A percentile compares a stretch with the other conserved stretches of the same genome.
phyloP scores from a whole-genome alignment of 2,888 invertebrate species.

The Sarcophaga subvicina region DNA sequence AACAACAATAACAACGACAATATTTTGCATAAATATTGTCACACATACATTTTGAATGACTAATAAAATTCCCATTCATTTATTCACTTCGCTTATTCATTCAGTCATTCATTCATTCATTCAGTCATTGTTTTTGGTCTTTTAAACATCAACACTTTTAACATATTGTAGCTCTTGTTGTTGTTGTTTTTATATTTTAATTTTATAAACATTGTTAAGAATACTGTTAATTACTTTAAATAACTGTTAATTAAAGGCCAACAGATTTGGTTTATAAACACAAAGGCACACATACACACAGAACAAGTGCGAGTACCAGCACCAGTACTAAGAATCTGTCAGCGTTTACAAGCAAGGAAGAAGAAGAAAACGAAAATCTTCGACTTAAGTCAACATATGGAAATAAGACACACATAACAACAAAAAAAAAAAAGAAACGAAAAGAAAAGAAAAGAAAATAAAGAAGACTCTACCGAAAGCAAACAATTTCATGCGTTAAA shows the following conservation, averaged over 20 bases:
- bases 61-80: slow-evolving; percentile 28
- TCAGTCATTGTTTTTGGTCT: slow-evolving; percentile 18
- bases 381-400: slow-evolving; percentile 34
- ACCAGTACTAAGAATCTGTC: background rate
- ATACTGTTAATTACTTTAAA: slow-evolving; percentile 60
- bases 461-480: background rate
- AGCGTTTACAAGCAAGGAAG: background rate
- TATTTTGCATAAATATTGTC: slow-evolving; percentile 29
- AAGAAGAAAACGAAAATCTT: background rate
- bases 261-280: slow-evolving; percentile 35
- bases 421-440: background rate
- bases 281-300: background rate
- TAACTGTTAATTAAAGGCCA: slow-evolving; percentile 62
- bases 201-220: slow-evolving; percentile 53
- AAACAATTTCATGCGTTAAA: background rate
- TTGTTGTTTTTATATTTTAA: background rate
- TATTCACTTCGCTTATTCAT: background rate
- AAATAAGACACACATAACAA: background rate
- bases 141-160: slow-evolving; percentile 13
- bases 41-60: slow-evolving; percentile 35
- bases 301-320: too few species aligned
- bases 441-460: background rate
- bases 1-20: background rate
- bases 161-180: slow-evolving; percentile 28
- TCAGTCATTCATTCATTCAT: background rate